Conservation (phyloP, 1,140 invertebrate genomes). For the Drusus annulatus region DNA sequence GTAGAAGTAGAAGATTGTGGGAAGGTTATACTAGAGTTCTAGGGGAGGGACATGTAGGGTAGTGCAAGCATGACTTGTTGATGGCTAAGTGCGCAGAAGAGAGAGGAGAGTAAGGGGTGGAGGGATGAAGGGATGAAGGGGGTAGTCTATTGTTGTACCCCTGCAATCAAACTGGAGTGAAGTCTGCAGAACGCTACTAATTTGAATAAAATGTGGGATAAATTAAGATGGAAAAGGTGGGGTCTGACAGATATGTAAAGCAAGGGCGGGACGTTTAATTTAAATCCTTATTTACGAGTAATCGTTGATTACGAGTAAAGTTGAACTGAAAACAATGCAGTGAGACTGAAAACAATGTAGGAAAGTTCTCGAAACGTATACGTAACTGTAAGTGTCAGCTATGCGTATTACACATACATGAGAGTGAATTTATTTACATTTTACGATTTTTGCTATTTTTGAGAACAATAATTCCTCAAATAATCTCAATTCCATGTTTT, state of each 20-base stretch:
- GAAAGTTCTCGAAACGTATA: too few relatives aligned
- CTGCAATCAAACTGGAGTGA: constrained; percentile 56
- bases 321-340: too few relatives aligned
- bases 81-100: constrained; percentile 49
- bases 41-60: too few relatives aligned
- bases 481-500: too few relatives aligned
- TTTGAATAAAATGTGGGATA: constrained; percentile 60
- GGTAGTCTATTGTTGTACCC: constrained; percentile 49
- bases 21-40: neutral
- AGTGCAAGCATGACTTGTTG: constrained; percentile 49
- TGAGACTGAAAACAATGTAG: too few relatives aligned
- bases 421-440: too few relatives aligned
- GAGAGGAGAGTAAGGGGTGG: neutral
- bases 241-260: neutral
- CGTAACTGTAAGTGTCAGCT: too few relatives aligned
- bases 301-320: too few relatives aligned
- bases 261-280: constrained; percentile 34
- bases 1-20: neutral
- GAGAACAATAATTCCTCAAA: too few relatives aligned
- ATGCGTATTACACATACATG: too few relatives aligned
- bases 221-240: constrained; percentile 54
- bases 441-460: too few relatives aligned
- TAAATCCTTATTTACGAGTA: neutral
- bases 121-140: neutral
- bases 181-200: constrained; percentile 59